Conservation (phyloP, 2,888 invertebrate species). For the Odontocerum albicorne region DNA sequence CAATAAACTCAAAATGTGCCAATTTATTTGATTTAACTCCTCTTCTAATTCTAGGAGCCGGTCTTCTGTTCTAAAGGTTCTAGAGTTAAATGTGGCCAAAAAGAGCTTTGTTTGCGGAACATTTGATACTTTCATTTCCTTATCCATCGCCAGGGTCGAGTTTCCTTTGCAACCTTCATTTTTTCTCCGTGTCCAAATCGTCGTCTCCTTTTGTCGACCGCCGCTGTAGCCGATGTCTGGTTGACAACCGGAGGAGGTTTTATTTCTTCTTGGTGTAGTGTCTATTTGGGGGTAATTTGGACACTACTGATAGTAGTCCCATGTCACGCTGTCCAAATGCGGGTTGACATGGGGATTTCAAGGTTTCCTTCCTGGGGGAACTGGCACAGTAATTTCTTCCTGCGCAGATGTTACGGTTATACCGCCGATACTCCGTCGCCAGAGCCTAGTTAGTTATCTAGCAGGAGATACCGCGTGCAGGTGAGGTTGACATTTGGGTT, state of each 20-base stretch:
- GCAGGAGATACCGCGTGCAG: no score
- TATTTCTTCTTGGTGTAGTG: not conserved
- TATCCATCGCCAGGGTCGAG: not conserved
- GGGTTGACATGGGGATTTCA: no score
- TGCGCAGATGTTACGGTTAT: no score
- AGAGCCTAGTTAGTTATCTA: no score
- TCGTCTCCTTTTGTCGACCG: not conserved
- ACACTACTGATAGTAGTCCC: not conserved
- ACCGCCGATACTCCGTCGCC: no score
- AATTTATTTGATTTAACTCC: not conserved
- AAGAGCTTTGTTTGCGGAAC: not conserved
- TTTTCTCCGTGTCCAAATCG: constrained; percentile 1
- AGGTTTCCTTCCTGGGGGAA: no score
- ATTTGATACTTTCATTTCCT: not conserved
- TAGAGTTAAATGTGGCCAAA: not conserved
- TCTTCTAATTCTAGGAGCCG: not conserved
- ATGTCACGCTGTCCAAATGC: not conserved
- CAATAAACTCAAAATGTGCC: not conserved
- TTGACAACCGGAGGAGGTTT: not conserved
- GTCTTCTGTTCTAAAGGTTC: constrained; percentile 1
- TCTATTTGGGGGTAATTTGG: not conserved
- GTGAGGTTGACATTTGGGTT: no score
- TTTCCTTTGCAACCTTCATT: not conserved
- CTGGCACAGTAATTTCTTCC: no score
- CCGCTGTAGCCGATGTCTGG: constrained; percentile 1